phyloP scores from a whole-genome alignment of 2,888 invertebrate species.

The Hedychridium roseum region DNA sequence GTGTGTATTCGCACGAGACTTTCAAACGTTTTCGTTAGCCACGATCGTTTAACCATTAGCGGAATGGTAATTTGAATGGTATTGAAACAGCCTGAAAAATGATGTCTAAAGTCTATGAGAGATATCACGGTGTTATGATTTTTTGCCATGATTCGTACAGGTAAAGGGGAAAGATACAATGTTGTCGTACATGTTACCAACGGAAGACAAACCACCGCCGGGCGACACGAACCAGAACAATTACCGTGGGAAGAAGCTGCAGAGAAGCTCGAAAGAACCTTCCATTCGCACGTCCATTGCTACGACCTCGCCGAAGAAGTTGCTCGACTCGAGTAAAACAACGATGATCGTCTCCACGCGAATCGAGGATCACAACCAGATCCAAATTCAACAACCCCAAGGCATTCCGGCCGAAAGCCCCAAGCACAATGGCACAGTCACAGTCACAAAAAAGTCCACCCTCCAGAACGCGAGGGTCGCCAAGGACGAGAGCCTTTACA shows the following conservation, averaged over 20 bases:
- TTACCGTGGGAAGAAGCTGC: constrained; percentile 28
- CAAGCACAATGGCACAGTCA: constrained; percentile 60
- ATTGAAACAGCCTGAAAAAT: too few species aligned
- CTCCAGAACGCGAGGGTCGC: constrained; percentile 53
- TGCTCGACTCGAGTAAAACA: constrained; percentile 32
- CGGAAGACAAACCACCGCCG: constrained; percentile 79
- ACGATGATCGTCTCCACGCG: constrained; percentile 44
- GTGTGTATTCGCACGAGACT: too few species aligned
- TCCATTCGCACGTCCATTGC: constrained; percentile 5
- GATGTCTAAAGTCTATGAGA: too few species aligned
- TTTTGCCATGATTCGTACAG: constrained; percentile 24
- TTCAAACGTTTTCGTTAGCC: too few species aligned
- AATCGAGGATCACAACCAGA: constrained; percentile 27
- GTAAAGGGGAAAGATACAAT: constrained; percentile 61
- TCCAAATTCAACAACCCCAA: constrained; percentile 30
- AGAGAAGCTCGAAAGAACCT: background rate
- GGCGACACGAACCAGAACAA: constrained; percentile 52
- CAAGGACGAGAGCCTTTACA: constrained; percentile 78
- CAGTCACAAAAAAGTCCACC: constrained; percentile 53
- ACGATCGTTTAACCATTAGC: too few species aligned
- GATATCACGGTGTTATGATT: too few species aligned
- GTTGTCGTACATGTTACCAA: constrained; percentile 83
- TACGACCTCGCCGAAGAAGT: constrained; percentile 30
- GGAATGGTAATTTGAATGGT: too few species aligned
- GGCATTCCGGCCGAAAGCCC: constrained; percentile 47